Conservation (phyloP, 1,140 invertebrate genomes). For the Drosophila ambigua region DNA sequence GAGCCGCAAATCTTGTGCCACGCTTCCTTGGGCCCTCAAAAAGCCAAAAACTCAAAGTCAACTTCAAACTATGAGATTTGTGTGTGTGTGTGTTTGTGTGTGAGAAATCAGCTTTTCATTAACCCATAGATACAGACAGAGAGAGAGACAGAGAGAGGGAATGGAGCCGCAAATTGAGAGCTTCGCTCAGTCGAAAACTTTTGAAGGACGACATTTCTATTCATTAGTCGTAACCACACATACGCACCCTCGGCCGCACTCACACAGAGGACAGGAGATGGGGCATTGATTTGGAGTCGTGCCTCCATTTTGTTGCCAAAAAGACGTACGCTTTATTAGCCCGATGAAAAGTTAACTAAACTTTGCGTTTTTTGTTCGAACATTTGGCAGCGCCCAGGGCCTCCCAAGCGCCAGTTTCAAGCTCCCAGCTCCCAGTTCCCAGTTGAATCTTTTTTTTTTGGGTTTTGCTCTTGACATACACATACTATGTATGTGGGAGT, state of each 20-base stretch:
- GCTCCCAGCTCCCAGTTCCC: constrained; percentile 1
- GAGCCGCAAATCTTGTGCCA: constrained; percentile 60
- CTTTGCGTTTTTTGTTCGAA: constrained; percentile 43
- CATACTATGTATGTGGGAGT: constrained; percentile 1
- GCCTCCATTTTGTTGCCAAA: constrained; percentile 47
- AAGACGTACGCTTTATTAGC: constrained; percentile 74
- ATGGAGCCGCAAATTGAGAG: constrained; percentile 23
- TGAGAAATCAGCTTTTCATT: constrained; percentile 70
- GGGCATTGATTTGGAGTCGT: constrained; percentile 64
- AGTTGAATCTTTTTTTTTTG: constrained; percentile 25
- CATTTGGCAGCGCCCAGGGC: constrained; percentile 16
- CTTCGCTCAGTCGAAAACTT: constrained; percentile 58
- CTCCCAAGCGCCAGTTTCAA: constrained; percentile 8
- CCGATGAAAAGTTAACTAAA: constrained; percentile 73
- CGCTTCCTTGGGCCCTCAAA: constrained; percentile 46
- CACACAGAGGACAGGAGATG: constrained; percentile 14
- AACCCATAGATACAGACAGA: constrained; percentile 44
- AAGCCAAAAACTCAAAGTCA: constrained; percentile 59
- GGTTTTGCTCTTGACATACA: constrained; percentile 33
- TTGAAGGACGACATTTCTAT: constrained; percentile 78
- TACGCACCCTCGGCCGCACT: not conserved
- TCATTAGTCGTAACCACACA: constrained; percentile 58
- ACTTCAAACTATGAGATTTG: constrained; percentile 32
- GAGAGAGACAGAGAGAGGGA: not conserved
- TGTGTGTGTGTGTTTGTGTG: constrained; percentile 26